Base-by-base conservation (phyloP, 2,888 invertebrate genomes). In the Ophion ellenae region DNA sequence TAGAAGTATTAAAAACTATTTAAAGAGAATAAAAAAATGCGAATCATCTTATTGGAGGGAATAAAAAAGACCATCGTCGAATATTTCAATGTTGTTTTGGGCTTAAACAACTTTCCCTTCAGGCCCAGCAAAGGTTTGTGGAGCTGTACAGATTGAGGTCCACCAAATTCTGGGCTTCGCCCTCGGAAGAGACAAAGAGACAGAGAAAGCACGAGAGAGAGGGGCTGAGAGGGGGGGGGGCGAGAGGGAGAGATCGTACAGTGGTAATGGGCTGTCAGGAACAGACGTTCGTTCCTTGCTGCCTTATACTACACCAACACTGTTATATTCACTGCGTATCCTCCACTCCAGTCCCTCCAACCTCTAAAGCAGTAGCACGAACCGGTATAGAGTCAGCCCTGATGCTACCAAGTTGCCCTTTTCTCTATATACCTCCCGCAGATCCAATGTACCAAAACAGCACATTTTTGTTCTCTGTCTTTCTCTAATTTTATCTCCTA, bases 201-300 rank as follows among this genome's bases (percentile, higher is more conserved):
- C 75, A 59, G 17, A 85, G 84, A 78, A 85, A 81, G 83, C 86
- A 84, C 80, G 87, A 86, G 88, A 82, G 82, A 82, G 83, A 75
- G 84, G 70, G 83, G 86, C 84, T 81, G 88, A 87, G 89, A 78
- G 80, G 74, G 86, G 75, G 86, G 86, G 84, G 84, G 81, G 86
- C 77, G 86, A 75, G 86, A 86, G 86, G 82, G 88, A 87, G 89
- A 89, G 91, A 92, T 92, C 92, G 91, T 92, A 91, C 92, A 93
- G 92, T 93, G 92, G 93, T 94, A 94, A 94, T 94, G 93, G 93
- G 90, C 94, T 94, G 94, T 94, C 94, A 94, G 89, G 79, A 87
- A 85, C 94, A 94, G 94, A 92, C 91, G 87, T 89, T 88, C 88
- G 90, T 90, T 91, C 91, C 90, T 91, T 90, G 89, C 81, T 92